Percentiles rank a stretch among this genome's conserved stretches.
phyloP scores from a whole-genome alignment of 2,888 invertebrate genomes.

The Adelognathus sp. region DNA sequence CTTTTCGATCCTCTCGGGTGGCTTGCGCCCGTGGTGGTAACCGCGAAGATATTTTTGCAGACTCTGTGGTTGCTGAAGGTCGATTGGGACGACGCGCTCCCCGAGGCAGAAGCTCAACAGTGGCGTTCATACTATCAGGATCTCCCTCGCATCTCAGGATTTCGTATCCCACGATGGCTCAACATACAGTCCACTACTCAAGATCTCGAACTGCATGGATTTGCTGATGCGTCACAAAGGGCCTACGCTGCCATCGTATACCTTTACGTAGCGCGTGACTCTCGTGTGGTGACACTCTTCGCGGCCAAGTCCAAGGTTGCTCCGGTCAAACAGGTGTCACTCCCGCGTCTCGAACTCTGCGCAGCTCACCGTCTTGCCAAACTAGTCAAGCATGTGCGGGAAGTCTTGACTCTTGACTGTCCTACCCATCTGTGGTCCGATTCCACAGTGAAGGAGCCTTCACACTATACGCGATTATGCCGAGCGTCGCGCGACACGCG shows the following conservation, averaged over 20 bases:
- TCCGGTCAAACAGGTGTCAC: not conserved
- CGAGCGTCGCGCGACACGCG: too few species aligned
- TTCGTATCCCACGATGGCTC: conserved; percentile 37
- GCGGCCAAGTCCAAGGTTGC: not conserved
- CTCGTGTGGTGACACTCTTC: not conserved
- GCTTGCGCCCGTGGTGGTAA: conserved; percentile 32
- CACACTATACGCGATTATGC: too few species aligned
- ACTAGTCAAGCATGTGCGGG: not conserved
- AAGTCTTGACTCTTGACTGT: not conserved
- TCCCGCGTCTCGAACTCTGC: conserved; percentile 5
- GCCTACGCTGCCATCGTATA: conserved; percentile 53
- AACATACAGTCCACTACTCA: not conserved
- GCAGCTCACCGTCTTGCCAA: not conserved
- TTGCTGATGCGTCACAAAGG: conserved; percentile 45
- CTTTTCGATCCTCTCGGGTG: conserved; percentile 47
- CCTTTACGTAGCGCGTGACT: not conserved
- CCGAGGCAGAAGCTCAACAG: not conserved
- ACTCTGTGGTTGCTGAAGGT: conserved; percentile 39
- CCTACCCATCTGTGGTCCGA: conserved; percentile 58
- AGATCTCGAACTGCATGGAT: conserved; percentile 41
- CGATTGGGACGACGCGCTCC: conserved; percentile 44
- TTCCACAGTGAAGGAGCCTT: conserved; percentile 64
- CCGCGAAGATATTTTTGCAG: conserved; percentile 55
- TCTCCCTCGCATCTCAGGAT: not conserved
- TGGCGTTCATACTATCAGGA: conserved; percentile 24